Evolutionary conservation across 2,797 vertebrate species (phyloP).

Genomic region (Eleutherodactylus coqui): DNA sequence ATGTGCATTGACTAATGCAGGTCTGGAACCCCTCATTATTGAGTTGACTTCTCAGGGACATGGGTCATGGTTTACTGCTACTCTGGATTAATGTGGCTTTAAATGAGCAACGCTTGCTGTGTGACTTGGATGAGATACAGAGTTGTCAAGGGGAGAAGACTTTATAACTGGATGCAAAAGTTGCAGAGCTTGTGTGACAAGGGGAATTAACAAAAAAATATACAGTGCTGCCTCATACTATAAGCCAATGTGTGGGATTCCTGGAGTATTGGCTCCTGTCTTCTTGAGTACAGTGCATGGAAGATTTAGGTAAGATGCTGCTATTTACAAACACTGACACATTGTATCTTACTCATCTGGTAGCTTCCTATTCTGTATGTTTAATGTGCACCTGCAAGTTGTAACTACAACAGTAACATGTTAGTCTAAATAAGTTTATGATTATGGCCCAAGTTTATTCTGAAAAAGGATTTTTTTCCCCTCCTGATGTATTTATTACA

Average conservation of each 20-base stretch:
- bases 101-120: not conserved
- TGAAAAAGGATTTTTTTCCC: not conserved
- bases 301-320: conserved; percentile 40
- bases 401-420: not conserved
- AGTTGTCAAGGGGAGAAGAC: conserved; percentile 9
- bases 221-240: conserved; percentile 1
- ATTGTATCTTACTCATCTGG: not conserved
- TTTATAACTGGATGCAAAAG: conserved; percentile 34
- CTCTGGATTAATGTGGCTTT: conserved; percentile 11
- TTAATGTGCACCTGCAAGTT: not conserved
- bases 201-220: not conserved
- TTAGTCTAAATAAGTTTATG: not conserved
- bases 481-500: not conserved
- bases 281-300: conserved; percentile 20
- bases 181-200: conserved; percentile 2
- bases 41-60: conserved; percentile 38
- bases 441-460: not conserved
- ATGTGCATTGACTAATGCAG: conserved; percentile 36
- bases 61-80: conserved; percentile 4
- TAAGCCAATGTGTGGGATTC: conserved; percentile 33
- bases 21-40: not conserved
- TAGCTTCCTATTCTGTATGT: not conserved
- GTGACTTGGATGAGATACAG: conserved; percentile 1
- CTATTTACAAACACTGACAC: not conserved
- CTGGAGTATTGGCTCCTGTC: not conserved